Evolutionary conservation across 2,113 vertebrate species (phyloP).

Genomic region (Elephantulus edwardii): DNA sequence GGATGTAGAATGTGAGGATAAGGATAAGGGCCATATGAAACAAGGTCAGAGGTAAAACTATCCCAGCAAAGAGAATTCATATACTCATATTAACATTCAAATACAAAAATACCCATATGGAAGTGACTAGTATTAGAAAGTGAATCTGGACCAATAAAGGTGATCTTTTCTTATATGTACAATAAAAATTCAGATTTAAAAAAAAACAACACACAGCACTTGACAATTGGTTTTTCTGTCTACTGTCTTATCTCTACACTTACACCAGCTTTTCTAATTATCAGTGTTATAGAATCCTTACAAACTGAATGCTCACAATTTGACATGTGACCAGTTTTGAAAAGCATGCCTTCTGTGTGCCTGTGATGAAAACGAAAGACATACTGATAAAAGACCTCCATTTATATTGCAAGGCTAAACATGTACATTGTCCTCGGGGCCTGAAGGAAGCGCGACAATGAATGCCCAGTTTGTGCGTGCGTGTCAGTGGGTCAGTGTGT

Average conservation of each 20-base stretch:
- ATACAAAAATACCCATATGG: background rate
- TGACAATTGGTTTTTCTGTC: conserved; percentile 1
- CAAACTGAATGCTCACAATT: background rate
- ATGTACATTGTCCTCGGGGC: background rate
- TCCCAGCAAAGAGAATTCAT: background rate
- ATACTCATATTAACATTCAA: no score
- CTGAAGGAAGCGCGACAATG: background rate
- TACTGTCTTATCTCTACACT: background rate
- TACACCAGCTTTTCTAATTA: background rate
- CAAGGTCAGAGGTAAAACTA: background rate
- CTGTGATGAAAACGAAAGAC: conserved; percentile 18
- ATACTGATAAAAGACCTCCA: conserved; percentile 18
- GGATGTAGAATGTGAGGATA: background rate
- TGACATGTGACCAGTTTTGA: background rate
- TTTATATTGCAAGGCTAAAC: conserved; percentile 46
- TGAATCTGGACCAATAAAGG: background rate
- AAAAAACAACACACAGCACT: background rate
- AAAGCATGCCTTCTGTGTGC: conserved; percentile 33
- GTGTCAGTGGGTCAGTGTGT: background rate
- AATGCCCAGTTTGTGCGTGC: background rate
- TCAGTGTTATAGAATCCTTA: conserved; percentile 29
- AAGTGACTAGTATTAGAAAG: background rate
- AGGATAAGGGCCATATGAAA: background rate
- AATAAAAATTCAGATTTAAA: background rate
- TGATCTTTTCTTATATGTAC: background rate